Percentiles rank a stretch among this genome's conserved stretches.
phyloP scores from a whole-genome alignment of 2,113 vertebrate species.

The Strigops habroptila region DNA sequence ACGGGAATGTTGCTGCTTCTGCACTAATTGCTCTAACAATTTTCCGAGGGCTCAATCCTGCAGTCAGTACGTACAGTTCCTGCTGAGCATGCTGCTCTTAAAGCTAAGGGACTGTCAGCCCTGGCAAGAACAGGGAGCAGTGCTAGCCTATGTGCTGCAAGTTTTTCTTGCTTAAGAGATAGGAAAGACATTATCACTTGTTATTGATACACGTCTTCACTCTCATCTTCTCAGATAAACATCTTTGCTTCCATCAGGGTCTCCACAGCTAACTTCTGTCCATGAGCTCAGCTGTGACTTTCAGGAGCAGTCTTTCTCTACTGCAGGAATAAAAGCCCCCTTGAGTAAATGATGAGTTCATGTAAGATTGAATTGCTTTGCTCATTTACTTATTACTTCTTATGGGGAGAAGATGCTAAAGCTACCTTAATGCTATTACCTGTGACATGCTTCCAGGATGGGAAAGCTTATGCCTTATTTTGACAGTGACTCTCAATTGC shows the following conservation, averaged over 20 bases:
- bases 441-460: background rate
- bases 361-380: background rate
- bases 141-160: background rate
- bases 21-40: conserved; percentile 51
- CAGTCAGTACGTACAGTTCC: background rate
- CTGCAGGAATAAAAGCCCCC: background rate
- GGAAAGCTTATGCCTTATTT: background rate
- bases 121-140: background rate
- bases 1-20: conserved; percentile 57
- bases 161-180: background rate
- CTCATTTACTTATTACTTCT: background rate
- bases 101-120: background rate
- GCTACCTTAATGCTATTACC: background rate
- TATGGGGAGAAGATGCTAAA: background rate
- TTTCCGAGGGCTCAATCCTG: conserved; percentile 20
- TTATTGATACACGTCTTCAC: background rate
- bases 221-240: background rate
- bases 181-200: background rate
- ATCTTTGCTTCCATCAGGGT: background rate
- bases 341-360: background rate
- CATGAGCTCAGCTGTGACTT: background rate
- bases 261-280: background rate
- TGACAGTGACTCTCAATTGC: background rate
- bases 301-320: background rate
- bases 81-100: conserved; percentile 18